Evolutionary conservation across 2,888 invertebrate species (phyloP), one percentile per base, ranked within the genome.

Genomic region (Zhuqinia jingwanae): DNA sequence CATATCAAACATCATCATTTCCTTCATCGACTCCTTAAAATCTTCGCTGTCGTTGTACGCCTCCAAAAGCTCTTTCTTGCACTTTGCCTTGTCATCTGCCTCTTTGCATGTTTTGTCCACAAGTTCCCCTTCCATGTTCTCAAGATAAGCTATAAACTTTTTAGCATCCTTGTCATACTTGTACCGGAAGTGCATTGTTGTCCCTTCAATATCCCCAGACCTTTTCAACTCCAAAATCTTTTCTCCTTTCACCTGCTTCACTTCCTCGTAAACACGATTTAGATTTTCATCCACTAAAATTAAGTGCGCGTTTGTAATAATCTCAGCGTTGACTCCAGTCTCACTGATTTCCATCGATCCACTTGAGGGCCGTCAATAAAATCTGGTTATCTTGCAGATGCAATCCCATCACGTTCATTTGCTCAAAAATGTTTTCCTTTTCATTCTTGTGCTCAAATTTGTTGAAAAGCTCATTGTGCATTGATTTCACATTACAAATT

Each of bases 1-100:
- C 0, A 13, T 0, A 53, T 79, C 79, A 68, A 79, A 79, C 6
- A 79, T 1, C 0, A 79, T 8, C 53, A 79, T 53, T 20, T 58
- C 11, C 36, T 68, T 68, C 42, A 68, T 42, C 8, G 8, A 6
- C 8, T 50, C 47, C 20, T 25, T 13, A 2, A 10, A 22, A 6
- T 3, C 58, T 6, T 25, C 58, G 0, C 11, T 0, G 0, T 10
- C 11, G 0, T 60, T 60, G 2, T 25, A 42, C 0, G 15, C 8
- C 15, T 77, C 20, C 1, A 17, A 2, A n/a, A 30, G 2, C 20
- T 77, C 77, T 3, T 58, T 36, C 6, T 75, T 77, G 13, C 50
- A 58, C 8, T 58, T 13, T 22, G 10, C 42, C 27, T 60, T 60
- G 15, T 60, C 25, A 22, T 3, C 25, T 1, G 1, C 25, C 3